phyloP scores from a whole-genome alignment of 2,888 invertebrate species.

The Ceraclea dissimilis region DNA sequence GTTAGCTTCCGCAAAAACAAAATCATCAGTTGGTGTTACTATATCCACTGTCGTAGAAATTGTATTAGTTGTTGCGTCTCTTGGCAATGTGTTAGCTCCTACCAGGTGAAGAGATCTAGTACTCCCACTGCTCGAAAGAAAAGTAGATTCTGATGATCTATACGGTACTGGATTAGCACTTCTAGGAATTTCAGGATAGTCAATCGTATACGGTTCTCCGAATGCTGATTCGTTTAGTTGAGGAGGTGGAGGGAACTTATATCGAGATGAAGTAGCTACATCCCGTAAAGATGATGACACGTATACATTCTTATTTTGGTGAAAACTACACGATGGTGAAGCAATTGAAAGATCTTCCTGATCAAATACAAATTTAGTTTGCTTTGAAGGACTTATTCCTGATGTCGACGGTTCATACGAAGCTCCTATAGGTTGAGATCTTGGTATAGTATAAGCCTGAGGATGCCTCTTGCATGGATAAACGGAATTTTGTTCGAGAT shows the following conservation, averaged over 20 bases:
- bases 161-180: constrained; percentile 43
- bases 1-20: constrained; percentile 26
- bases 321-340: constrained; percentile 50
- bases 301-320: constrained; percentile 39
- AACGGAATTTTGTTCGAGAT: constrained; percentile 29
- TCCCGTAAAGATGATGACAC: constrained; percentile 54
- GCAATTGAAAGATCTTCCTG: constrained; percentile 38
- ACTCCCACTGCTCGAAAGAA: constrained; percentile 19
- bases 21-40: constrained; percentile 39
- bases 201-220: constrained; percentile 30
- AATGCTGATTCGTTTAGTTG: constrained; percentile 55
- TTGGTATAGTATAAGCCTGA: constrained; percentile 35
- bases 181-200: constrained; percentile 41
- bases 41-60: constrained; percentile 59
- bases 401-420: constrained; percentile 26
- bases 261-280: constrained; percentile 47
- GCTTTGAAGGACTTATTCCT: constrained; percentile 39
- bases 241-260: constrained; percentile 58
- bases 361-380: constrained; percentile 57
- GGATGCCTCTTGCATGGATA: constrained; percentile 43
- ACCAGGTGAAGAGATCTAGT: constrained; percentile 21
- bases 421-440: constrained; percentile 23
- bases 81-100: constrained; percentile 33
- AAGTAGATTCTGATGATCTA: constrained; percentile 13
- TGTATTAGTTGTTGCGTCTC: constrained; percentile 63